A percentile compares a stretch with the other conserved stretches of the same genome.
These are phyloP conservation scores for Amiota minor DNA, from an alignment of 2,888 invertebrate species.

Conservation along the genomic window DNA sequence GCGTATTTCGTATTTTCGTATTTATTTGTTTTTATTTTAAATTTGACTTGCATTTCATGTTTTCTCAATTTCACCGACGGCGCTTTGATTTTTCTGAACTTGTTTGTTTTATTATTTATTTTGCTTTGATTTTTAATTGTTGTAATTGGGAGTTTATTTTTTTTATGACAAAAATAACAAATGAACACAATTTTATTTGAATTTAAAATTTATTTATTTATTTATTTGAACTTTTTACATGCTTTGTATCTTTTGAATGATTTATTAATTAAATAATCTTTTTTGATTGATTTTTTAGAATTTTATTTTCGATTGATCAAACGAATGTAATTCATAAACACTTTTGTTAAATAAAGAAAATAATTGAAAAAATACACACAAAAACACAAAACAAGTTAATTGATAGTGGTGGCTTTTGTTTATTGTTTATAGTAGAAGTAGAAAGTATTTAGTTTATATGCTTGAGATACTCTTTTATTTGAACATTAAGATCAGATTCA, in stretches of 20 bases:
- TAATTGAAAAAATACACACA: not conserved
- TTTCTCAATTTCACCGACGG: constrained; percentile 17
- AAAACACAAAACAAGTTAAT: constrained; percentile 16
- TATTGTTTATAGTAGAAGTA: too few species aligned
- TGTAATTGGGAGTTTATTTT: too few species aligned
- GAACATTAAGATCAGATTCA: constrained; percentile 2
- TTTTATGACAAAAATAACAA: too few species aligned
- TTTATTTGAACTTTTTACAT: constrained; percentile 41
- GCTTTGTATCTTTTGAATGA: not conserved
- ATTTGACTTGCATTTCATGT: not conserved
- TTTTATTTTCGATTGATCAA: too few species aligned
- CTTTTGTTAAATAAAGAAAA: too few species aligned
- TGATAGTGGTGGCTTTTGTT: not conserved
- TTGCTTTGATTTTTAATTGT: too few species aligned
- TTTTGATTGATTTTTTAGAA: not conserved
- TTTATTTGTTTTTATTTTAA: constrained; percentile 4
- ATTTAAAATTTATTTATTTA: not conserved
- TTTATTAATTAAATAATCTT: constrained; percentile 19
- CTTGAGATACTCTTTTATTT: constrained; percentile 3
- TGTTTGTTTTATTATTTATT: not conserved
- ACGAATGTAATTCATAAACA: too few species aligned
- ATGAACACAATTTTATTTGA: too few species aligned
- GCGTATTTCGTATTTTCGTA: not conserved
- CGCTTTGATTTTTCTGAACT: constrained; percentile 11
- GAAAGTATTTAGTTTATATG: not conserved